A percentile compares a stretch with the other conserved stretches of the same genome.
phyloP scores from a whole-genome alignment of 2,113 vertebrate species.

The Gallinago undulata region DNA sequence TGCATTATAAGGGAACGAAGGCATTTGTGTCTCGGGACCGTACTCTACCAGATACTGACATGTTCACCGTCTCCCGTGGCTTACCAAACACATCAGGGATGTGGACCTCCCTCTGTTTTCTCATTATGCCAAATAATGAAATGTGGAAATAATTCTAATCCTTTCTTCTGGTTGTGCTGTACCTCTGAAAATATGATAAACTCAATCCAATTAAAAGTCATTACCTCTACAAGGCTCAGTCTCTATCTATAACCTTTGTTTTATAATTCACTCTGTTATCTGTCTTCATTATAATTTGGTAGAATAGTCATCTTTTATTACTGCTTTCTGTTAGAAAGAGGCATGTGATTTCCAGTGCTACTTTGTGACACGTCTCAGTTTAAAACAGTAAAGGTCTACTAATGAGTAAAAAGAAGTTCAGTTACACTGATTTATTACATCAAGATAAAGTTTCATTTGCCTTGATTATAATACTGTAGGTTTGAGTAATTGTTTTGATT shows the following conservation, averaged over 20 bases:
- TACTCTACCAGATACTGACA: slow-evolving; percentile 74
- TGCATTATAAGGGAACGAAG: slow-evolving; percentile 66
- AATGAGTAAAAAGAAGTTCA: slow-evolving; percentile 41
- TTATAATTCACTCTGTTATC: slow-evolving; percentile 74
- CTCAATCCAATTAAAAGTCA: slow-evolving; percentile 87
- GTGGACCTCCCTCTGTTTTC: slow-evolving; percentile 84
- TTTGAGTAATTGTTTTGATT: slow-evolving; percentile 11
- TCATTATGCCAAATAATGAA: slow-evolving; percentile 85
- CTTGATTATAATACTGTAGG: neutral
- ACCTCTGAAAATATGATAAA: slow-evolving; percentile 83
- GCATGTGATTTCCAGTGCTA: slow-evolving; percentile 48
- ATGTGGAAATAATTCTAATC: slow-evolving; percentile 85
- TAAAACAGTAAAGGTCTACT: slow-evolving; percentile 49
- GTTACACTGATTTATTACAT: slow-evolving; percentile 1
- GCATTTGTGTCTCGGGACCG: slow-evolving; percentile 68
- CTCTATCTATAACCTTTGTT: slow-evolving; percentile 75
- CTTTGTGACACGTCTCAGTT: slow-evolving; percentile 32
- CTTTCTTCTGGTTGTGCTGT: slow-evolving; percentile 78
- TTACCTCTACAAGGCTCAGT: slow-evolving; percentile 77
- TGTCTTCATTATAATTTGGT: slow-evolving; percentile 72
- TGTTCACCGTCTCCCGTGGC: slow-evolving; percentile 76
- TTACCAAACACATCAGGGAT: slow-evolving; percentile 73
- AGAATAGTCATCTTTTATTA: slow-evolving; percentile 61
- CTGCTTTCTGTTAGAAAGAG: slow-evolving; percentile 25
- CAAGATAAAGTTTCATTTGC: slow-evolving; percentile 46